Evolutionary conservation across 1,140 invertebrate genomes (phyloP).

Genomic region (Ceratina calcarata): DNA sequence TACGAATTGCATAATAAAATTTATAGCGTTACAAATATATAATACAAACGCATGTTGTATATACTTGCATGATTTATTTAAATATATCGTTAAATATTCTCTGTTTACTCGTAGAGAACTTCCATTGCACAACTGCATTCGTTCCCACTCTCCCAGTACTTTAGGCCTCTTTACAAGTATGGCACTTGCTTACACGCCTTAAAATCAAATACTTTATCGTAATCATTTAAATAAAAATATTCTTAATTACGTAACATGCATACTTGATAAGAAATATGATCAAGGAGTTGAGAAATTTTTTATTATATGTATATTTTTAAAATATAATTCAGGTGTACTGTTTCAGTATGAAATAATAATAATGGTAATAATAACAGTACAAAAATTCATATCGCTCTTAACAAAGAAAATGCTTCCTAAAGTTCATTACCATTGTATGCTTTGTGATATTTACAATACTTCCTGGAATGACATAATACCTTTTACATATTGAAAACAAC

Average conservation of each 20-base stretch:
- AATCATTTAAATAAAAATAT: not conserved
- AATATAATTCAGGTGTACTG: conserved; percentile 9
- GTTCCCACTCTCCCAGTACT: conserved; percentile 40
- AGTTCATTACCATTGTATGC: not conserved
- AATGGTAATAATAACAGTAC: not conserved
- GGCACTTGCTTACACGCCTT: not conserved
- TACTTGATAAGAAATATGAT: not conserved
- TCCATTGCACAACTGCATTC: conserved; percentile 54
- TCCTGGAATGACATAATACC: conserved; percentile 34
- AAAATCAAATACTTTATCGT: not conserved
- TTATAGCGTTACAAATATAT: not conserved
- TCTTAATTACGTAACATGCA: not conserved
- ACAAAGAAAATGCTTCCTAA: not conserved
- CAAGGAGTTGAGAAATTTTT: not conserved
- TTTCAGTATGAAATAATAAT: conserved; percentile 26
- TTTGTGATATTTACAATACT: conserved; percentile 45
- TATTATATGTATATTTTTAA: conserved; percentile 4
- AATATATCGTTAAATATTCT: not conserved
- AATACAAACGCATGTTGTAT: conserved; percentile 19
- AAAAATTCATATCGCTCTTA: not conserved
- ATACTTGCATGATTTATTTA: conserved; percentile 50
- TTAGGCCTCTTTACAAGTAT: not conserved
- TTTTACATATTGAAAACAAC: conserved; percentile 27
- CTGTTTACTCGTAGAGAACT: conserved; percentile 56
- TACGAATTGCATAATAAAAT: conserved; percentile 1